Evolutionary conservation across 2,888 invertebrate genomes (phyloP).

Genomic region (Cheilosia scutellata): DNA sequence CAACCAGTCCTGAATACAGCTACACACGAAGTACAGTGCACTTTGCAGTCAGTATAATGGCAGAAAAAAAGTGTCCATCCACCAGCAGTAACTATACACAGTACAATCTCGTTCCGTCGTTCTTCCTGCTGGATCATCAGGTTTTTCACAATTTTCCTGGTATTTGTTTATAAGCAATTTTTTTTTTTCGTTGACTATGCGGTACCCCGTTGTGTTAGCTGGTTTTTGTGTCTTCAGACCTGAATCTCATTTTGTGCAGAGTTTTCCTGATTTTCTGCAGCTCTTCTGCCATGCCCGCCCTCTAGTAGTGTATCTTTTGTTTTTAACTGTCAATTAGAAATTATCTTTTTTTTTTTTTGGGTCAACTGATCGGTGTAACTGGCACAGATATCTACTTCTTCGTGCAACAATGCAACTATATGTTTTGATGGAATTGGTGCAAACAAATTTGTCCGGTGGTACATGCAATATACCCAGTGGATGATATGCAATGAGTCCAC

Average conservation of each 20-base stretch:
- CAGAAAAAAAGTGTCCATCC: constrained; percentile 52
- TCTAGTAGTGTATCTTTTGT: constrained; percentile 30
- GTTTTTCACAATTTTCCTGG: constrained; percentile 57
- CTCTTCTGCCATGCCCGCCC: neutral
- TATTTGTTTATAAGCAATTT: constrained; percentile 40
- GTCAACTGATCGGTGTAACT: constrained; percentile 43
- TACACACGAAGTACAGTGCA: constrained; percentile 49
- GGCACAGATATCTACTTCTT: constrained; percentile 9
- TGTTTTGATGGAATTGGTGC: constrained; percentile 48
- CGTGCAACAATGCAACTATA: neutral
- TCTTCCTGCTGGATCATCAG: constrained; percentile 72
- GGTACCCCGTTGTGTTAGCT: constrained; percentile 54
- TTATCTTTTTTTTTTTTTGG: constrained; percentile 32
- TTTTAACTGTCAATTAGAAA: constrained; percentile 20
- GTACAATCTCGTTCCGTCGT: constrained; percentile 63
- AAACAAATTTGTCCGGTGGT: constrained; percentile 29
- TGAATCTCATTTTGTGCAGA: constrained; percentile 46
- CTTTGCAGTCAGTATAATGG: constrained; percentile 17
- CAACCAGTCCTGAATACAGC: constrained; percentile 51
- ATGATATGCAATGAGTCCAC: constrained; percentile 18
- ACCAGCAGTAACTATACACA: constrained; percentile 40
- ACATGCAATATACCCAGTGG: neutral
- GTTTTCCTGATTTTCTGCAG: constrained; percentile 4
- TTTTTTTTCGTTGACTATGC: constrained; percentile 23
- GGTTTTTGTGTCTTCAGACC: constrained; percentile 46